Percentiles rank a stretch among this genome's conserved stretches.
phyloP scores from a whole-genome alignment of 1,140 invertebrate genomes.

The Drosophila nebulosa region DNA sequence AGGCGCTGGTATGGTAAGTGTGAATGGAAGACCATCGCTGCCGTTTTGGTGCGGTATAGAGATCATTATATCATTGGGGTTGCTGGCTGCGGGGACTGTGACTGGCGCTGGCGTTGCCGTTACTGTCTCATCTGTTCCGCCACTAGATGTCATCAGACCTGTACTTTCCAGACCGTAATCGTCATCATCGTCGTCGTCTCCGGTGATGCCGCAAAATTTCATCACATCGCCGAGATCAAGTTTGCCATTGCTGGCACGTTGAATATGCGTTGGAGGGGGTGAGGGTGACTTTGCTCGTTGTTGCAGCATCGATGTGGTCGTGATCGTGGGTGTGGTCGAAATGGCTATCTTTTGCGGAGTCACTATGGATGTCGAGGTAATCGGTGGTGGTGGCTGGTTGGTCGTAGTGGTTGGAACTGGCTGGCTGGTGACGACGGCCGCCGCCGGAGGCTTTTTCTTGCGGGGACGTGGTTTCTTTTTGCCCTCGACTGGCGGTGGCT shows the following conservation, averaged over 20 bases:
- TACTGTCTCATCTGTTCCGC: not conserved
- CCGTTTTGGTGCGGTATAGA: slow-evolving; percentile 80
- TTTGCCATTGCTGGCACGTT: slow-evolving; percentile 80
- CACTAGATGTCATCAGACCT: slow-evolving; percentile 1
- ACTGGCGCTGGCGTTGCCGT: slow-evolving; percentile 4
- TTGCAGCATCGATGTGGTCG: slow-evolving; percentile 17
- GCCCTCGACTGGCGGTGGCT: slow-evolving; percentile 32
- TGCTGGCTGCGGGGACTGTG: slow-evolving; percentile 16
- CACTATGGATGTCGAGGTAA: slow-evolving; percentile 29
- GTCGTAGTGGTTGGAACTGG: not conserved
- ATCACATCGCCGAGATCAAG: slow-evolving; percentile 83
- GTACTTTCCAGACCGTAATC: slow-evolving; percentile 63
- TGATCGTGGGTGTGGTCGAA: not conserved
- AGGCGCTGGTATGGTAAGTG: slow-evolving; percentile 75
- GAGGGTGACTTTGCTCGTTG: slow-evolving; percentile 55
- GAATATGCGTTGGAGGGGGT: slow-evolving; percentile 64
- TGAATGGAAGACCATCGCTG: slow-evolving; percentile 73
- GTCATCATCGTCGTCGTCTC: slow-evolving; percentile 77
- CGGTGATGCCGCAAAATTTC: slow-evolving; percentile 82
- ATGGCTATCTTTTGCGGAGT: slow-evolving; percentile 34
- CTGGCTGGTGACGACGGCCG: not conserved
- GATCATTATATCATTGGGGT: slow-evolving; percentile 76
- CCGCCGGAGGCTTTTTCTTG: slow-evolving; percentile 53
- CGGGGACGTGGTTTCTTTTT: slow-evolving; percentile 75
- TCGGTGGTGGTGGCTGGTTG: not conserved